Conservation (phyloP, 2,888 invertebrate species). For the Poecilobothrus nobilitatus region DNA sequence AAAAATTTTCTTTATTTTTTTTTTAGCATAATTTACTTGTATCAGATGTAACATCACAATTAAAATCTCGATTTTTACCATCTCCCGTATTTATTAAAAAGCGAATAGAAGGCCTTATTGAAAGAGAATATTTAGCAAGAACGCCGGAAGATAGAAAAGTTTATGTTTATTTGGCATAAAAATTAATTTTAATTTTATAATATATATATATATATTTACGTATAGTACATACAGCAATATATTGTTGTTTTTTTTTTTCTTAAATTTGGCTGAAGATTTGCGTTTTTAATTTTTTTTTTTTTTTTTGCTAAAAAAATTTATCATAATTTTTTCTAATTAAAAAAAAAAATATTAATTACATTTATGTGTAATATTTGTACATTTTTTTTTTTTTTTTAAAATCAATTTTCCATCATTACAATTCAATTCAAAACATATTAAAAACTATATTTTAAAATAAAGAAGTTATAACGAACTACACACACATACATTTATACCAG, state of each 20-base stretch:
- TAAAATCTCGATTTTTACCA: slow-evolving; percentile 93
- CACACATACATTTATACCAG: too few relatives aligned
- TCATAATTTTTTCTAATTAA: too few relatives aligned
- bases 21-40: slow-evolving; percentile 84
- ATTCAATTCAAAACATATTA: too few relatives aligned
- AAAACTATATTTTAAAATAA: too few relatives aligned
- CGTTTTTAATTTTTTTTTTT: too few relatives aligned
- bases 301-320: too few relatives aligned
- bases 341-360: too few relatives aligned
- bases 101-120: slow-evolving; percentile 97
- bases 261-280: neutral
- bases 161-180: slow-evolving; percentile 90
- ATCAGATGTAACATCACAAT: slow-evolving; percentile 94
- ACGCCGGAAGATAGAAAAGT: slow-evolving; percentile 95
- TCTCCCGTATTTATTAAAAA: slow-evolving; percentile 98
- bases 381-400: too few relatives aligned
- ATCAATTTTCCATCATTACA: too few relatives aligned
- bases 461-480: too few relatives aligned
- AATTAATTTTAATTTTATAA: slow-evolving; percentile 5
- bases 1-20: slow-evolving; percentile 11
- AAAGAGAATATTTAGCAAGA: slow-evolving; percentile 95
- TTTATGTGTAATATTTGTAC: too few relatives aligned
- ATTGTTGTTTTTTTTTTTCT: neutral
- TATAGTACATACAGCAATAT: neutral
- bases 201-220: neutral